phyloP scores from a whole-genome alignment of 1,140 invertebrate genomes.

The Drosophila bocqueti region DNA sequence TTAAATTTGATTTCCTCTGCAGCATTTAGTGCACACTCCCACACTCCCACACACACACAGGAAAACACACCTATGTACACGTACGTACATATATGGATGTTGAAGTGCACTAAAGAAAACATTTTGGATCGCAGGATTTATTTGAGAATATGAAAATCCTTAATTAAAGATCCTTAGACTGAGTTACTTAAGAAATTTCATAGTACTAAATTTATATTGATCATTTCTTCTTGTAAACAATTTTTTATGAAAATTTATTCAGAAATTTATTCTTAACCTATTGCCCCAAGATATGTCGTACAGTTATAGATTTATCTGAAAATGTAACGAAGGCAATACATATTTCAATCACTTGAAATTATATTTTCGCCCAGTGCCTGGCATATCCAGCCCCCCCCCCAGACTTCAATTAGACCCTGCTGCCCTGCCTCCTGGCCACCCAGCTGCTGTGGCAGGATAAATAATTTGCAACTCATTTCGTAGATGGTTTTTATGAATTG shows the following conservation, averaged over 20 bases:
- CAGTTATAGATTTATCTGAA: too few relatives aligned
- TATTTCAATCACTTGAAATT: too few relatives aligned
- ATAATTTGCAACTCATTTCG: conserved; percentile 83
- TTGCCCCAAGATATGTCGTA: too few relatives aligned
- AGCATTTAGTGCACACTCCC: conserved; percentile 51
- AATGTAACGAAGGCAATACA: too few relatives aligned
- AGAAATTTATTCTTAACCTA: too few relatives aligned
- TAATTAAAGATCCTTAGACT: background rate
- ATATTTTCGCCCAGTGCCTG: conserved; percentile 10
- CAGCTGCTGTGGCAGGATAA: conserved; percentile 57
- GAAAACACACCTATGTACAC: conserved; percentile 14
- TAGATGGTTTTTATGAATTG: conserved; percentile 83
- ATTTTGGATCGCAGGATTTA: too few relatives aligned
- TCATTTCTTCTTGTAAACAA: too few relatives aligned
- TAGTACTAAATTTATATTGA: too few relatives aligned
- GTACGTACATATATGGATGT: background rate
- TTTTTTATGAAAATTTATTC: too few relatives aligned
- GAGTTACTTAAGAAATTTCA: too few relatives aligned
- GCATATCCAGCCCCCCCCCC: conserved; percentile 6
- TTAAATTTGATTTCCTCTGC: conserved; percentile 77
- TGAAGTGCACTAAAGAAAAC: conserved; percentile 10
- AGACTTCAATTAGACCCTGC: conserved; percentile 36
- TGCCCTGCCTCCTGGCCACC: conserved; percentile 7
- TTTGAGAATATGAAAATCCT: background rate
- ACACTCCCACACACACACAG: background rate